A percentile compares a stretch with the other conserved stretches of the same genome.
Conservation (phyloP, 2,888 invertebrate species). For the Ceriagrion tenellum region DNA sequence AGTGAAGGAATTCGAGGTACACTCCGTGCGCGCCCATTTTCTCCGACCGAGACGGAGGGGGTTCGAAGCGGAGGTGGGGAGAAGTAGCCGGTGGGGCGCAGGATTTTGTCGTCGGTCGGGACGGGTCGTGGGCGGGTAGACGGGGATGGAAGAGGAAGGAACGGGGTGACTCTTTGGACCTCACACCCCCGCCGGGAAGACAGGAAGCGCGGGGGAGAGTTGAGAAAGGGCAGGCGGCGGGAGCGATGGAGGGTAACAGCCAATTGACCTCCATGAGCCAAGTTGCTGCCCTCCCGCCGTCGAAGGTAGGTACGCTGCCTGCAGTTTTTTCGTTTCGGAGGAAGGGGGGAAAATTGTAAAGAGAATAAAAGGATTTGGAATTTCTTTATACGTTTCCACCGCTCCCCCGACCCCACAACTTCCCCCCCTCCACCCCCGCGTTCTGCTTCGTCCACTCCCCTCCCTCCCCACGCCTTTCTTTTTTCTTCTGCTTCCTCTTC, state of each 20-base stretch:
- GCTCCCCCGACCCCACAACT: not conserved
- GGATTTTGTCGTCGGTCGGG: not conserved
- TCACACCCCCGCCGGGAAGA: not conserved
- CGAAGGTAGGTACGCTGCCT: conserved; percentile 14
- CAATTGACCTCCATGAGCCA: conserved; percentile 46
- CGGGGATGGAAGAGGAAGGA: no score
- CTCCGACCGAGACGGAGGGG: not conserved
- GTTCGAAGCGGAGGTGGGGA: not conserved
- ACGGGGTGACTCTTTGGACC: not conserved
- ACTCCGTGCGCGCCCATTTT: not conserved
- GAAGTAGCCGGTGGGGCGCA: not conserved
- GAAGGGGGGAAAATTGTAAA: not conserved
- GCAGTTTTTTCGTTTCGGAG: conserved; percentile 42
- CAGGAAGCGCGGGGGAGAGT: not conserved
- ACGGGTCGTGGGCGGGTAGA: not conserved
- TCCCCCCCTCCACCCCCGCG: not conserved
- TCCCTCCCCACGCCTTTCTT: not conserved
- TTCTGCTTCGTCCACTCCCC: not conserved
- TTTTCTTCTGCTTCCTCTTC: not conserved
- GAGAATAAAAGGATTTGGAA: conserved; percentile 30
- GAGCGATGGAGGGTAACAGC: conserved; percentile 44
- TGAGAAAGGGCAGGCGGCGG: not conserved
- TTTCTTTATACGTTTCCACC: conserved; percentile 12
- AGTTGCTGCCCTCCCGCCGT: not conserved
- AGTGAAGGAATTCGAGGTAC: conserved; percentile 29